Conservation (phyloP, 2,113 vertebrate species). For the Lasiurus borealis region DNA sequence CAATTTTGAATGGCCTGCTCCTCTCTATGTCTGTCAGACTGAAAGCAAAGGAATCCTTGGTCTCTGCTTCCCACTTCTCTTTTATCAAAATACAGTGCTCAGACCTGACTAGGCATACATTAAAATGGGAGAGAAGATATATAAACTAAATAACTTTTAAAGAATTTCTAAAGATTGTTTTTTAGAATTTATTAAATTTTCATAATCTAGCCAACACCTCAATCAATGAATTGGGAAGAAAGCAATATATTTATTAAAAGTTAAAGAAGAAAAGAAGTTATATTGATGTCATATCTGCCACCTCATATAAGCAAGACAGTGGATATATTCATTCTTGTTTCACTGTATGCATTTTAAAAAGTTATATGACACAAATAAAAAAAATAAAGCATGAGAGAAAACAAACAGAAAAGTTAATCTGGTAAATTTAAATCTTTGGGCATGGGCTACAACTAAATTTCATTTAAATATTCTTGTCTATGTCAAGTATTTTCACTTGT, state of each 20-base stretch:
- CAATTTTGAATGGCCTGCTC: neutral
- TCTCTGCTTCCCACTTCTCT: neutral
- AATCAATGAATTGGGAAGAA: constrained; percentile 37
- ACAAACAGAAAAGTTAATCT: neutral
- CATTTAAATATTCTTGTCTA: neutral
- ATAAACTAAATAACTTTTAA: neutral
- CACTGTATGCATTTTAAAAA: too few relatives aligned
- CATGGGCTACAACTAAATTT: neutral
- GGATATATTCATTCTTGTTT: too few relatives aligned
- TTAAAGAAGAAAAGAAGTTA: too few relatives aligned
- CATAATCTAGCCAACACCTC: neutral
- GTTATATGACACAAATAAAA: too few relatives aligned
- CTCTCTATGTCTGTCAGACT: neutral
- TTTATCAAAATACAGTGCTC: neutral
- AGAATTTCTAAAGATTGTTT: neutral
- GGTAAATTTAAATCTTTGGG: constrained; percentile 4
- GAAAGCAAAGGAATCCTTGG: neutral
- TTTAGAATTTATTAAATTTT: neutral
- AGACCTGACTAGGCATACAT: neutral
- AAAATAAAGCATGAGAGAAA: too few relatives aligned
- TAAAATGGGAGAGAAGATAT: neutral
- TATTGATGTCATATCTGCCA: too few relatives aligned
- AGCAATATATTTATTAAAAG: neutral
- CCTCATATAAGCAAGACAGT: too few relatives aligned
- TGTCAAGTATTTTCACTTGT: neutral